A percentile compares a stretch with the other conserved stretches of the same genome.
Conservation (phyloP, 2,113 vertebrate genomes). For the Paralichthys olivaceus region DNA sequence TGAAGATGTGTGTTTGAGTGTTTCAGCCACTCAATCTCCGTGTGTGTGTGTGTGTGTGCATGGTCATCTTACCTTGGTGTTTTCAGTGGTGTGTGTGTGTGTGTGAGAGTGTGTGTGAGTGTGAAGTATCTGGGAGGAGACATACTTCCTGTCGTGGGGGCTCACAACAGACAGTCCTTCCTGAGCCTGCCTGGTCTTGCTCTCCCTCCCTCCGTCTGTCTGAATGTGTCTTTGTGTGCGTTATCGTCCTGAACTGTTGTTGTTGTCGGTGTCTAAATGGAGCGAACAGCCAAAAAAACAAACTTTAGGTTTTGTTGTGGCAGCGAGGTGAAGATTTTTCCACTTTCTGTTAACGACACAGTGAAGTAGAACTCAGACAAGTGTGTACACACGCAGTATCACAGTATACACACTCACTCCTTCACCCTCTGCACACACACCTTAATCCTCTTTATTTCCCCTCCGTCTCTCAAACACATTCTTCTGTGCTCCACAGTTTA, state of each 20-base stretch:
- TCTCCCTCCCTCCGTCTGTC: background rate
- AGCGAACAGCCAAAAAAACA: conserved; percentile 36
- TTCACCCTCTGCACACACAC: background rate
- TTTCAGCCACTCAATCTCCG: background rate
- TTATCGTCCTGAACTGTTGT: conserved; percentile 28
- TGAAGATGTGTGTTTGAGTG: background rate
- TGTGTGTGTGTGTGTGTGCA: background rate
- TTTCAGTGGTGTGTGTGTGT: conserved; percentile 60
- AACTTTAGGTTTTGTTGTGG: conserved; percentile 42
- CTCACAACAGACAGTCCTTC: conserved; percentile 37
- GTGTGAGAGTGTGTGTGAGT: conserved; percentile 54
- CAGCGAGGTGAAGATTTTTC: conserved; percentile 51
- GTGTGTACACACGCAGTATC: background rate
- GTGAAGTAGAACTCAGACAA: background rate
- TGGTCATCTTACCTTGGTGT: conserved; percentile 13
- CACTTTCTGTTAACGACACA: conserved; percentile 33
- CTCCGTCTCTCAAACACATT: background rate
- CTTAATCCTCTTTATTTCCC: background rate
- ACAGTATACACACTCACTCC: background rate
- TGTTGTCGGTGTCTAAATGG: conserved; percentile 40
- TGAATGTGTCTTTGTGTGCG: conserved; percentile 32
- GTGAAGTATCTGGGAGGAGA: background rate
- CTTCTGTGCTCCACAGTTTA: background rate
- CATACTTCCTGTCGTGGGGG: conserved; percentile 57
- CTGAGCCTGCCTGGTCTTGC: conserved; percentile 58